Base-by-base conservation (phyloP, 2,888 invertebrate species). In the Yponomeuta plumbellus region DNA sequence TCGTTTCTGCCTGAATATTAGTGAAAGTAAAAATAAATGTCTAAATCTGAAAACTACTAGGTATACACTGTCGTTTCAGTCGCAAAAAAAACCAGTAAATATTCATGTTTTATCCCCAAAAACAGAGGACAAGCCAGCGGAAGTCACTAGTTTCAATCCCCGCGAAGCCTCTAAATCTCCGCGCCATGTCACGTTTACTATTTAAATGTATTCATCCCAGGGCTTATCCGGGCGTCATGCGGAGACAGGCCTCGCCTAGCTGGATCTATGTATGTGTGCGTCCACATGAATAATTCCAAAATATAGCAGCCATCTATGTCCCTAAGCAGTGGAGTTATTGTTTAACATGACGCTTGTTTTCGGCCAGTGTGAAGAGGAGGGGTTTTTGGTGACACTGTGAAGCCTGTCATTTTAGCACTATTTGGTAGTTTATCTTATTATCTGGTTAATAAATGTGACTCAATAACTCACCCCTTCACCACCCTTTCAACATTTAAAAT, bases 151-250 rank as follows among this genome's bases (percentile, higher is more conserved):
- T 63, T 5, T 13, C 17, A 34, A 34, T 52, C 44, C 61, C 26
- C 21, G 59, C 59, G 23, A 22, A 21, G 23, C 40, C 40, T 83
- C 79, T 90, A 91, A 88, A 91, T 89, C 87, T 84, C 80, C 80
- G 72, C 76, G 79, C 83, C 63, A 84, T 86, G 86, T 85, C 86
- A 83, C 86, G 80, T 87, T 91, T 86, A 86, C 89, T 91, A 90
- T 89, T 91, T 89, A 90, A 90, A 91, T 90, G 88, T 91, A 90
- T 89, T 91, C 90, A 88, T 90, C 86, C 83, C 78, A 85, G 44
- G 84, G n/a, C 81, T 86, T 86, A 86, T 84, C 85, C 87, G 80
- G 83, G 83, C 67, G 66, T 68, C 68, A 68, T 65, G 68, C 64
- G 58, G 67, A n/a, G 67, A 57, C 56, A 22, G 63, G 39, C 63